Conservation (phyloP, 2,113 vertebrate species). For the Haplochromis burtoni region DNA sequence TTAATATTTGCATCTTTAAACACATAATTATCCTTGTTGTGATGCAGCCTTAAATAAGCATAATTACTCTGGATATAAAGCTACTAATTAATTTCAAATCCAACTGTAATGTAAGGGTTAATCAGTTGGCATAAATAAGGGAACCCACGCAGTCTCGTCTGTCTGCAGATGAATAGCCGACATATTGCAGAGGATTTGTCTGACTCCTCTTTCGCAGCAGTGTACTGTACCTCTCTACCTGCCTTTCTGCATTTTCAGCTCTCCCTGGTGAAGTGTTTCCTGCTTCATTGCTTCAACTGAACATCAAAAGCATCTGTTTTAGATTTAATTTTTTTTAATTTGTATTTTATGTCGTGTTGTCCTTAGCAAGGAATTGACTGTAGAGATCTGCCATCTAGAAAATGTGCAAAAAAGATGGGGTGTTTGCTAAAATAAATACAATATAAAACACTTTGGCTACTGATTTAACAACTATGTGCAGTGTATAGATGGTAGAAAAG, state of each 20-base stretch:
- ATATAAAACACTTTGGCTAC: neutral
- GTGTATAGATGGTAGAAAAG: neutral
- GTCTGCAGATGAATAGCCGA: neutral
- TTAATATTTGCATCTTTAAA: neutral
- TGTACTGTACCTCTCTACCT: neutral
- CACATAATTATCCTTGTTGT: neutral
- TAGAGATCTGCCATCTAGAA: neutral
- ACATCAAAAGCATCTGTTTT: neutral
- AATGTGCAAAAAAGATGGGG: neutral
- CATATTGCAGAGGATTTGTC: neutral
- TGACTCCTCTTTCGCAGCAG: neutral
- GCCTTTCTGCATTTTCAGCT: neutral
- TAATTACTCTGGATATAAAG: conserved; percentile 7
- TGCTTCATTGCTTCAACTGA: neutral
- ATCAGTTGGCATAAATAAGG: conserved; percentile 9
- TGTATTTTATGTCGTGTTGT: neutral
- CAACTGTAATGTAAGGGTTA: conserved; percentile 2
- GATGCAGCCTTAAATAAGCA: conserved; percentile 4
- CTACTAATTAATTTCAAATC: conserved; percentile 18
- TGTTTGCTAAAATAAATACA: neutral
- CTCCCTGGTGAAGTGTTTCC: neutral
- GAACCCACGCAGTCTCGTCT: neutral
- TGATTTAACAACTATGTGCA: neutral
- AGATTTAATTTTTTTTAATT: accelerated
- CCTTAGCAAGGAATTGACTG: neutral